Conservation (phyloP, 2,888 invertebrate species). For the Pristionchus maxplancki region DNA sequence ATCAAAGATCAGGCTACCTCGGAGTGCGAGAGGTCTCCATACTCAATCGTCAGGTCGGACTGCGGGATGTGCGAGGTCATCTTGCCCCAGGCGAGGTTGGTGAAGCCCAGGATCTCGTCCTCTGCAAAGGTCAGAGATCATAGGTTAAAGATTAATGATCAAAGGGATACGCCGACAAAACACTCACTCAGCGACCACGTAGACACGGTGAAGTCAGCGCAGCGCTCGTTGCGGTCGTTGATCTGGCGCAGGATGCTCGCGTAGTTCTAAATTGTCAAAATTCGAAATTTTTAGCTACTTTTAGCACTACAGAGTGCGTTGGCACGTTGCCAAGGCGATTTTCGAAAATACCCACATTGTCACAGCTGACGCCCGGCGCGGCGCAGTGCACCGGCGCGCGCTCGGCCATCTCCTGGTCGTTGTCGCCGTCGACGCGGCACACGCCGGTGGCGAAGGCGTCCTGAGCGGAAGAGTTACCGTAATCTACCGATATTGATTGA, state of each 20-base stretch:
- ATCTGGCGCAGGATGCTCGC: constrained; percentile 8
- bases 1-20: background rate
- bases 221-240: constrained; percentile 29
- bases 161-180: background rate
- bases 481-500: too few species aligned
- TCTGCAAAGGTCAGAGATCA: constrained; percentile 54
- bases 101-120: constrained; percentile 57
- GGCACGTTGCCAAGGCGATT: too few species aligned
- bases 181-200: constrained; percentile 28
- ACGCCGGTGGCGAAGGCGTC: constrained; percentile 16
- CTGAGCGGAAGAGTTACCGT: background rate
- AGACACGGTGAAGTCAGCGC: constrained; percentile 17
- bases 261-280: background rate
- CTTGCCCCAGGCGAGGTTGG: constrained; percentile 59
- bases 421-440: background rate
- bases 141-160: background rate
- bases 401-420: background rate
- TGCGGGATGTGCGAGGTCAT: constrained; percentile 57
- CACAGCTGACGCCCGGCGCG: background rate
- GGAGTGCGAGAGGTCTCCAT: constrained; percentile 48
- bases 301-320: too few species aligned
- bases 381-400: background rate
- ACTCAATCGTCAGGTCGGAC: constrained; percentile 55
- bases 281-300: background rate
- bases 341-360: background rate